phyloP scores from a whole-genome alignment of 2,888 invertebrate species.

The Trissolcus japonicus region DNA sequence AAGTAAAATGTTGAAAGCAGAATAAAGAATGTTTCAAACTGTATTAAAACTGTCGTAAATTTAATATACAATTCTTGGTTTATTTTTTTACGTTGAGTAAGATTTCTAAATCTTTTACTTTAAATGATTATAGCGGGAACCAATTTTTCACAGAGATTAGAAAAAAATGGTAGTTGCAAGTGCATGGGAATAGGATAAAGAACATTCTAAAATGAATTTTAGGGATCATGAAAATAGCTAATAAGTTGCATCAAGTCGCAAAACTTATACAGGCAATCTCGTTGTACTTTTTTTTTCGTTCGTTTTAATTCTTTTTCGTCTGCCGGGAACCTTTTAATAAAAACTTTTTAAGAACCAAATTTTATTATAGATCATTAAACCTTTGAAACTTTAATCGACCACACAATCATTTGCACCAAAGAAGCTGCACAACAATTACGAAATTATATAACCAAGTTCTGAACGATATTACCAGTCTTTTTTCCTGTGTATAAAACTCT shows the following conservation, averaged over 20 bases:
- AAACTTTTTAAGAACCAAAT: constrained; percentile 31
- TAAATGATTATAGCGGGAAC: too few relatives aligned
- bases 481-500: background rate
- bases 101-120: too few relatives aligned
- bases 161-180: too few relatives aligned
- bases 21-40: background rate
- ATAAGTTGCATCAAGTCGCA: constrained; percentile 12
- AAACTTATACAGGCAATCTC: constrained; percentile 19
- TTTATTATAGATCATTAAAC: constrained; percentile 26
- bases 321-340: constrained; percentile 15
- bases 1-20: background rate
- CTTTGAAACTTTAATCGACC: constrained; percentile 24
- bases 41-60: too few relatives aligned
- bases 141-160: too few relatives aligned
- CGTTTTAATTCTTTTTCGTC: constrained; percentile 4
- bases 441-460: constrained; percentile 14
- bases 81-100: too few relatives aligned
- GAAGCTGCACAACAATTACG: constrained; percentile 18
- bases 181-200: too few relatives aligned
- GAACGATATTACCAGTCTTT: constrained; percentile 4
- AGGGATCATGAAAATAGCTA: constrained; percentile 5
- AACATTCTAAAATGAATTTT: too few relatives aligned
- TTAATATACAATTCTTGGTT: too few relatives aligned
- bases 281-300: background rate
- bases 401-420: constrained; percentile 15